Percentiles rank a stretch among this genome's conserved stretches.
Evolutionary conservation across 2,888 invertebrate species (phyloP).

Genomic region (Cataglyphis altisquamis): DNA sequence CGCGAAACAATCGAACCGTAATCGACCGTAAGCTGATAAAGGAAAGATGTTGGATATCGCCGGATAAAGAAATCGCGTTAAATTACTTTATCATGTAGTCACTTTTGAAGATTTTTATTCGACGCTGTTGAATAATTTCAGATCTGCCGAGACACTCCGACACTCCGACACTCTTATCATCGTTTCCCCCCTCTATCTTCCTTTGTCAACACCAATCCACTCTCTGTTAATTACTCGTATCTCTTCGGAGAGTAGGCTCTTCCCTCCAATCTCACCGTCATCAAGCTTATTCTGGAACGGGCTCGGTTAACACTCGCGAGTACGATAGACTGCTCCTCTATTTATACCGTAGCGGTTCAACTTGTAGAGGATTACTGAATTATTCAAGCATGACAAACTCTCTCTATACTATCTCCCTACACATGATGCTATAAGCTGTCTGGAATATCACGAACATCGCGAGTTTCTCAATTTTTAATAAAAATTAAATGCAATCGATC

Average conservation of each 20-base stretch:
- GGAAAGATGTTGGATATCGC: neutral
- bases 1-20: neutral
- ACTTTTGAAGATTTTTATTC: neutral
- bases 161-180: neutral
- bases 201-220: conserved; percentile 33
- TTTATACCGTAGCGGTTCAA: conserved; percentile 35
- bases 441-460: neutral
- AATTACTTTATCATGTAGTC: neutral
- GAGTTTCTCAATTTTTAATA: neutral
- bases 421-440: neutral
- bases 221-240: conserved; percentile 27
- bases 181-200: neutral
- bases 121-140: neutral
- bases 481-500: neutral
- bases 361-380: conserved; percentile 27
- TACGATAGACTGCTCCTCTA: conserved; percentile 48
- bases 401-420: neutral
- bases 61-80: neutral
- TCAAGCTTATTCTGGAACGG: conserved; percentile 12
- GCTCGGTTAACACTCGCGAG: conserved; percentile 1
- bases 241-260: conserved; percentile 4
- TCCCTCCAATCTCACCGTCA: conserved; percentile 22
- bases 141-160: neutral
- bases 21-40: neutral
- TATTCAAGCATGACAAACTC: conserved; percentile 38